Evolutionary conservation across 2,797 vertebrate genomes (phyloP).

Genomic region (Myripristis murdjan): DNA sequence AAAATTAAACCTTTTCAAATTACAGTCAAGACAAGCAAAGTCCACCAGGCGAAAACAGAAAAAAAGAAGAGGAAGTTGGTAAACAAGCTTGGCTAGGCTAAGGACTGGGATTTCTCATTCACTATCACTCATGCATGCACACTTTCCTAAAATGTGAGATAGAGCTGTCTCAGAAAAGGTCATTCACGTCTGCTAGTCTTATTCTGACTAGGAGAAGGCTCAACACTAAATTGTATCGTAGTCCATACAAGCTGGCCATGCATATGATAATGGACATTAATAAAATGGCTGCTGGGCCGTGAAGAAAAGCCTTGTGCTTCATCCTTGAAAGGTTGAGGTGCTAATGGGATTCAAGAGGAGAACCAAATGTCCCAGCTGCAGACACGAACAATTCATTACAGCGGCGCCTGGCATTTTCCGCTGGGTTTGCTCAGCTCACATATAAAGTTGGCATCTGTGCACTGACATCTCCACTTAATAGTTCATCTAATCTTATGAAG

Average conservation of each 20-base stretch:
- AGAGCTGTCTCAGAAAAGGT: conserved; percentile 1
- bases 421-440: background rate
- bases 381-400: too few relatives aligned
- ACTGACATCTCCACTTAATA: background rate
- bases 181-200: background rate
- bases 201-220: background rate
- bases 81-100: too few relatives aligned
- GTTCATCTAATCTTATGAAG: background rate
- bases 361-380: background rate
- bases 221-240: too few relatives aligned
- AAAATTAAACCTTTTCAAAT: too few relatives aligned
- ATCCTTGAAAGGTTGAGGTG: background rate
- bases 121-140: background rate
- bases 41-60: too few relatives aligned
- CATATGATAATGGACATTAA: conserved; percentile 1
- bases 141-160: background rate
- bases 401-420: too few relatives aligned
- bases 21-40: too few relatives aligned
- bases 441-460: background rate
- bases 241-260: background rate
- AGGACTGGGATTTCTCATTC: too few relatives aligned
- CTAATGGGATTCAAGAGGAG: background rate
- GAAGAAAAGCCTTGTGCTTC: background rate
- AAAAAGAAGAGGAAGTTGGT: too few relatives aligned
- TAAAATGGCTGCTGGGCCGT: background rate